Base-by-base conservation (phyloP, 2,888 invertebrate species). In the Cynaeus angustus region DNA sequence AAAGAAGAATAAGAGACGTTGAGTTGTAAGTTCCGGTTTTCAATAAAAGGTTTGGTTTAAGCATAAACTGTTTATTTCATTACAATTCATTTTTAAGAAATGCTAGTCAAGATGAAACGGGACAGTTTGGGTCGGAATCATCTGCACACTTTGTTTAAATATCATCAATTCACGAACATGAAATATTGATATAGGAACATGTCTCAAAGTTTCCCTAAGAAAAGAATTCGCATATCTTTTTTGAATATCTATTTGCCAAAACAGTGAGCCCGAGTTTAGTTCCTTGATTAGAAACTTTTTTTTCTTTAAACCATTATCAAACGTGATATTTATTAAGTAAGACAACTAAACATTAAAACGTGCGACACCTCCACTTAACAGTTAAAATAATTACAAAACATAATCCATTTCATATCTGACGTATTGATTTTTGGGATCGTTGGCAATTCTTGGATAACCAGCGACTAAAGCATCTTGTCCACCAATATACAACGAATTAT, bases 401-500 rank as follows among this genome's bases (percentile, higher is more conserved):
- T 97, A 98, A 86, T 98, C 97, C 83, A 98, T 86, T 86, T 98
- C 98, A 84, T 97, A 96, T 85, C 98, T 90, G 77, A 94, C 89
- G 83, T 93, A 98, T 80, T 95, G 94, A 87, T 97, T 98, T 86
- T 95, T 96, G 66, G 96, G 95, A 85, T 98, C 98, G 84, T 99
- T 97, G 74, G 92, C 92, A 84, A 99, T 94, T 76, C 98, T 88
- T n/a, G 99, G 99, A 86, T 98, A 99, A 10, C 98, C 97, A 48
- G 97, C 96, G 26, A 99, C 97, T 59, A 99, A 88, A 0, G 99
- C 95, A 85, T 99, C 99, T 85, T 99, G 99, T 5, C 97, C 98
- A 21, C 99, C 99, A 78, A 99, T 99, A 82, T 99, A 99, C 61
- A 99, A 88, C 0, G 98, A 98, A 87, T 99, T 99, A 87, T 99